Conservation (phyloP, 2,797 vertebrate genomes). For the Anolis apletophallus region DNA sequence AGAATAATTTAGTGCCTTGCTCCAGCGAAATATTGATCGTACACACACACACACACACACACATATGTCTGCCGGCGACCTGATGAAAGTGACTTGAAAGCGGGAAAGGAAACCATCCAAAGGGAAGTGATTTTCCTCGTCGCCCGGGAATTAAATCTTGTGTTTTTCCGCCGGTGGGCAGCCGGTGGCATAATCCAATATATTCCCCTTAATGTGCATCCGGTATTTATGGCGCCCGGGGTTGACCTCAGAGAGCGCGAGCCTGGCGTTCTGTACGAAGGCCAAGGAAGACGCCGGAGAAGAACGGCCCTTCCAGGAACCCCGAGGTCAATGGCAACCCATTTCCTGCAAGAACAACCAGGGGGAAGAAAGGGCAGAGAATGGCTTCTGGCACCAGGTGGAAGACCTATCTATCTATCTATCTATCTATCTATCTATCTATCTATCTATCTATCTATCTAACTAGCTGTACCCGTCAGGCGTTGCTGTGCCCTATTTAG, state of each 20-base stretch:
- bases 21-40: no score
- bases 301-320: conserved; percentile 61
- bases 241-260: conserved; percentile 75
- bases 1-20: no score
- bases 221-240: conserved; percentile 73
- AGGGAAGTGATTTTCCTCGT: conserved; percentile 75
- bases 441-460: no score
- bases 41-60: no score
- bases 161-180: conserved; percentile 66
- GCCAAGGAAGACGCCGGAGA: no score
- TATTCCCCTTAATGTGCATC: conserved; percentile 73
- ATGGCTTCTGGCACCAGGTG: conserved; percentile 71
- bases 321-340: conserved; percentile 75
- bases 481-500: no score
- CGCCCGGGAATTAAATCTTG: conserved; percentile 79
- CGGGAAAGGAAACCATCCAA: conserved; percentile 15
- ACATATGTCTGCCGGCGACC: conserved; percentile 32
- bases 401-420: no score
- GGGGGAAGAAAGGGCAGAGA: conserved; percentile 42
- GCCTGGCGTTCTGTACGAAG: conserved; percentile 27
- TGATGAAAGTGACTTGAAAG: conserved; percentile 66
- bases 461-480: no score
- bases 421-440: no score
- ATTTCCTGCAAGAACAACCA: conserved; percentile 71
- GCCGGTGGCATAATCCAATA: conserved; percentile 79